Conservation (phyloP, 1,140 invertebrate genomes). For the Trichomalopsis sarcophagae region DNA sequence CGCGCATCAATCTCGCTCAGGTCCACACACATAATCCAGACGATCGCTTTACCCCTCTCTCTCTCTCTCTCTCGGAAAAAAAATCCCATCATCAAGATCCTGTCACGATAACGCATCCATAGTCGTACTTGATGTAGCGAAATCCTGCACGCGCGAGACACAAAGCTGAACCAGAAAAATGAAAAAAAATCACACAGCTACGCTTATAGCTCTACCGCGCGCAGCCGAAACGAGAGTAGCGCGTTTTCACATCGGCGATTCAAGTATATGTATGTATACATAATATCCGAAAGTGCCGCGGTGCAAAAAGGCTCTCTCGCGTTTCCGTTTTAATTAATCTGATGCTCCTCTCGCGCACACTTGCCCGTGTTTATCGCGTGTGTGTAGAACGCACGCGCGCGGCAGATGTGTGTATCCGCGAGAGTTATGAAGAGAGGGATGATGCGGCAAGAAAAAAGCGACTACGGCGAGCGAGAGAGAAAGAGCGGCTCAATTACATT, state of each 20-base stretch:
- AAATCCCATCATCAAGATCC: conserved; percentile 39
- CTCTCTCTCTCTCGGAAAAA: conserved; percentile 3
- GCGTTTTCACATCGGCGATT: conserved; percentile 27
- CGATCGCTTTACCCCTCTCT: neutral
- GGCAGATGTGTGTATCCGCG: neutral
- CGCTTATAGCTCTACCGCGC: neutral
- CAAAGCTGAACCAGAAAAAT: neutral
- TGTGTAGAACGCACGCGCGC: neutral
- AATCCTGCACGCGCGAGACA: neutral
- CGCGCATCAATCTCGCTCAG: conserved; percentile 18
- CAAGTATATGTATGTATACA: conserved; percentile 39
- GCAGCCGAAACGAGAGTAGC: neutral
- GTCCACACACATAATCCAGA: neutral
- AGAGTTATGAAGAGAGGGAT: conserved; percentile 5
- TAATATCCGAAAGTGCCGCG: conserved; percentile 49
- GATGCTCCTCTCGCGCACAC: neutral
- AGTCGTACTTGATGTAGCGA: conserved; percentile 35
- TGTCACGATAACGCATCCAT: conserved; percentile 34
- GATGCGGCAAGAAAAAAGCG: conserved; percentile 35
- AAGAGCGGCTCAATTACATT: conserved; percentile 61
- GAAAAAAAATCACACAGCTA: neutral
- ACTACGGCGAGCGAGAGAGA: neutral
- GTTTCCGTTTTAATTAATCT: conserved; percentile 47
- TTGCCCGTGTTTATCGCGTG: conserved; percentile 45
- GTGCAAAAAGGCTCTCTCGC: conserved; percentile 2